Evolutionary conservation across 2,888 invertebrate species (phyloP).

Genomic region (Tinea pellionella): DNA sequence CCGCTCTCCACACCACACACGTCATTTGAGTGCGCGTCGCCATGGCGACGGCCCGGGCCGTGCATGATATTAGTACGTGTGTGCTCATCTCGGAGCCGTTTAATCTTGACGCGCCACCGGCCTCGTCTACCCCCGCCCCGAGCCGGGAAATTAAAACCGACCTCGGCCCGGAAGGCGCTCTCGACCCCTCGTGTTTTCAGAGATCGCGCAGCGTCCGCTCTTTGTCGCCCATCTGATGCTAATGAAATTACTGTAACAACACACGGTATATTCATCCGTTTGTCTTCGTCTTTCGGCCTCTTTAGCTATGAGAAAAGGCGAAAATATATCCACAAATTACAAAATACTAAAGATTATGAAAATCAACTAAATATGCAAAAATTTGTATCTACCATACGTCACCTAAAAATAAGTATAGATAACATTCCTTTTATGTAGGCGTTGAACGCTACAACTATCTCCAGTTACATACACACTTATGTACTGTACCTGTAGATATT

Average conservation of each 20-base stretch:
- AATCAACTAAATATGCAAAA: too few species aligned
- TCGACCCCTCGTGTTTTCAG: constrained; percentile 23
- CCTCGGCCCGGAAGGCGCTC: constrained; percentile 58
- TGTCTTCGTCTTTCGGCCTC: too few species aligned
- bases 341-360: too few species aligned
- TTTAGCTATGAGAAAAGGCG: too few species aligned
- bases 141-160: constrained; percentile 66
- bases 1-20: constrained; percentile 61
- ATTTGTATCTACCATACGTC: neutral
- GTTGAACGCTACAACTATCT: neutral
- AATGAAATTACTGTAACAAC: neutral
- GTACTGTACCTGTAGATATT: constrained; percentile 34
- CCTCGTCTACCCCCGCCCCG: constrained; percentile 25
- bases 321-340: too few species aligned
- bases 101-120: constrained; percentile 50
- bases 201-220: neutral
- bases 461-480: neutral
- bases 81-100: constrained; percentile 64
- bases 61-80: constrained; percentile 67
- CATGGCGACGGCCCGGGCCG: constrained; percentile 75
- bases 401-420: neutral
- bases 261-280: too few species aligned
- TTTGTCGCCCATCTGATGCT: neutral
- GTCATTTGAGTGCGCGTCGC: constrained; percentile 77
- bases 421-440: neutral